Conservation (phyloP, 2,888 invertebrate species). For the Rotaria sp. region DNA sequence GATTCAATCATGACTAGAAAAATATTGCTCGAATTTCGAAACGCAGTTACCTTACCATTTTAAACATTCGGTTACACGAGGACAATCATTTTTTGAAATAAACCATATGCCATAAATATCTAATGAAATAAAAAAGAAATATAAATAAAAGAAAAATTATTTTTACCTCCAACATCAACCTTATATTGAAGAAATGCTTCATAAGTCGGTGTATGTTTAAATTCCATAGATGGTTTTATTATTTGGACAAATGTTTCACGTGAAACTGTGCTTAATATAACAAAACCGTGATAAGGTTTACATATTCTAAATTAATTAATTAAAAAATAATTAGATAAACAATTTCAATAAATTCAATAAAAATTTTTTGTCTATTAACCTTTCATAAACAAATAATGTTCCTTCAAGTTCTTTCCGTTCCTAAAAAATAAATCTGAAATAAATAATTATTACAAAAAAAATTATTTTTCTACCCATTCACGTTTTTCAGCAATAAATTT, state of each 20-base stretch:
- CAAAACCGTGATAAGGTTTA: constrained; percentile 12
- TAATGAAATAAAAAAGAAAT: background rate
- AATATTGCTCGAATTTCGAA: too few species aligned
- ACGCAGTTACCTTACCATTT: background rate
- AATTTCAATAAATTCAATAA: too few species aligned
- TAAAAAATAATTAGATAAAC: background rate
- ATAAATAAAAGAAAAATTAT: background rate
- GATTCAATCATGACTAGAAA: too few species aligned
- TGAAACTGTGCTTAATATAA: background rate
- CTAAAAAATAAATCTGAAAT: background rate
- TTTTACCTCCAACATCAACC: constrained; percentile 10
- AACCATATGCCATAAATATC: constrained; percentile 41
- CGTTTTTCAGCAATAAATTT: constrained; percentile 39
- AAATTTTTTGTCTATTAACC: background rate
- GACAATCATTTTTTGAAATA: constrained; percentile 38
- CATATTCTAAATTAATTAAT: background rate
- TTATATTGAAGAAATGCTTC: constrained; percentile 27
- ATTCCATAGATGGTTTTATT: constrained; percentile 19
- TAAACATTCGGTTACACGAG: constrained; percentile 29
- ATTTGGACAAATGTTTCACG: constrained; percentile 21
- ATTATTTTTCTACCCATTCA: constrained; percentile 29
- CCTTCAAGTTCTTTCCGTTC: constrained; percentile 3
- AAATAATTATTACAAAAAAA: background rate
- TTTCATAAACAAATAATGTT: constrained; percentile 29
- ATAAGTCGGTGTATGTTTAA: background rate